Conservation (phyloP, 2,888 invertebrate genomes). For the Antitype chi region DNA sequence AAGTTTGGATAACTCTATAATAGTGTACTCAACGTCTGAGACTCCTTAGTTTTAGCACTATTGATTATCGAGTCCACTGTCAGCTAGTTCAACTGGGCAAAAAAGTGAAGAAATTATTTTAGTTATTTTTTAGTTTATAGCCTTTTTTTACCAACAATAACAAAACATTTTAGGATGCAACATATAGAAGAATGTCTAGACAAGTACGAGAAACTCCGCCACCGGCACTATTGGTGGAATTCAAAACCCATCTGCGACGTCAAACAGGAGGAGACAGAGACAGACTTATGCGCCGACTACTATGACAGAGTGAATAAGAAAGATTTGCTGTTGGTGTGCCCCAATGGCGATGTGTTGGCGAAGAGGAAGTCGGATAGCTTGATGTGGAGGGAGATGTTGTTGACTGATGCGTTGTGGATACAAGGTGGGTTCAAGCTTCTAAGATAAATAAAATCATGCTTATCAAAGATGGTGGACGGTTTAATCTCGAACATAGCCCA, state of each 20-base stretch:
- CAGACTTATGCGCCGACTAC: slow-evolving; percentile 63
- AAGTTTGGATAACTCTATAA: background rate
- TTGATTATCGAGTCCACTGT: no score
- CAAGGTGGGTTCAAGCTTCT: slow-evolving; percentile 68
- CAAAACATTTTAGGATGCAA: slow-evolving; percentile 75
- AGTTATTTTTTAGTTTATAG: background rate
- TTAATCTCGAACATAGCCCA: background rate
- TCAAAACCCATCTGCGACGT: slow-evolving; percentile 57
- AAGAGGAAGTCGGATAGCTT: slow-evolving; percentile 80
- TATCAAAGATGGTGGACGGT: background rate
- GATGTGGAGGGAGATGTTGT: slow-evolving; percentile 84
- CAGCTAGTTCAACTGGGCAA: no score
- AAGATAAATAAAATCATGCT: background rate
- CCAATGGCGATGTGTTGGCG: slow-evolving; percentile 81
- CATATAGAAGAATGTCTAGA: slow-evolving; percentile 80
- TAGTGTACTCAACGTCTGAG: background rate
- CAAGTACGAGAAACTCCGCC: slow-evolving; percentile 82
- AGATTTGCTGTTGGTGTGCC: slow-evolving; percentile 82
- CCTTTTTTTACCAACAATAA: background rate
- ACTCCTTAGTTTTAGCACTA: no score
- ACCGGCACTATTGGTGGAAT: slow-evolving; percentile 84
- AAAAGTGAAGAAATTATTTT: background rate
- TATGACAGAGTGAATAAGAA: slow-evolving; percentile 80
- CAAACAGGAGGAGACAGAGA: slow-evolving; percentile 70
- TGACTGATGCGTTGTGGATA: slow-evolving; percentile 84